Percentiles rank a stretch among this genome's conserved stretches.
Evolutionary conservation across 2,797 vertebrate genomes (phyloP).

Genomic region (Monodelphis domestica): DNA sequence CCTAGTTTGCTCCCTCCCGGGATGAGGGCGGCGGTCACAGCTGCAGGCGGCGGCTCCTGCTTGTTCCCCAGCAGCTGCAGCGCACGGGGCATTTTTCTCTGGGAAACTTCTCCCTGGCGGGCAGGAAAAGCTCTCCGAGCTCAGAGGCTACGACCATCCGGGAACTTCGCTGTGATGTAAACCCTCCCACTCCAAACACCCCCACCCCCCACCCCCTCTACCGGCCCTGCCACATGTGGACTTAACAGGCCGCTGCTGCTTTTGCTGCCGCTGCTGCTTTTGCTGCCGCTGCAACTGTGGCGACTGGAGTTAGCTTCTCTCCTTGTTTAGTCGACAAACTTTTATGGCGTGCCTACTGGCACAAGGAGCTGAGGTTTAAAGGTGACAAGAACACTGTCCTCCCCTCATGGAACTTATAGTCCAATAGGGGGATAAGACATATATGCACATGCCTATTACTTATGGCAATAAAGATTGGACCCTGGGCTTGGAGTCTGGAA

Average conservation of each 20-base stretch:
- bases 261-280: slow-evolving; percentile 14
- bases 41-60: slow-evolving; percentile 42
- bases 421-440: not conserved
- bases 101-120: slow-evolving; percentile 74
- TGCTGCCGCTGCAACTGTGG: not conserved
- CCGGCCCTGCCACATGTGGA: slow-evolving; percentile 70
- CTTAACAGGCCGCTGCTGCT: slow-evolving; percentile 56
- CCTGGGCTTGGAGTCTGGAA: not conserved
- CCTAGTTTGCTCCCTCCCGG: not conserved
- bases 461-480: not conserved
- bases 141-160: slow-evolving; percentile 81
- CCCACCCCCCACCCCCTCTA: slow-evolving; percentile 19
- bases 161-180: slow-evolving; percentile 69
- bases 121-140: slow-evolving; percentile 76
- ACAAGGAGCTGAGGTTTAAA: not conserved
- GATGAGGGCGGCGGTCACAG: not conserved
- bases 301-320: not conserved
- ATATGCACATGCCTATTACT: not conserved
- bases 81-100: slow-evolving; percentile 75
- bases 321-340: not conserved
- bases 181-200: slow-evolving; percentile 67
- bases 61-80: slow-evolving; percentile 63
- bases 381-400: not conserved
- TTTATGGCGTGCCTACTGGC: not conserved
- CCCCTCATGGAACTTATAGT: not conserved